Evolutionary conservation across 1,140 invertebrate genomes (phyloP).

Genomic region (Zaprionus ghesquierei): DNA sequence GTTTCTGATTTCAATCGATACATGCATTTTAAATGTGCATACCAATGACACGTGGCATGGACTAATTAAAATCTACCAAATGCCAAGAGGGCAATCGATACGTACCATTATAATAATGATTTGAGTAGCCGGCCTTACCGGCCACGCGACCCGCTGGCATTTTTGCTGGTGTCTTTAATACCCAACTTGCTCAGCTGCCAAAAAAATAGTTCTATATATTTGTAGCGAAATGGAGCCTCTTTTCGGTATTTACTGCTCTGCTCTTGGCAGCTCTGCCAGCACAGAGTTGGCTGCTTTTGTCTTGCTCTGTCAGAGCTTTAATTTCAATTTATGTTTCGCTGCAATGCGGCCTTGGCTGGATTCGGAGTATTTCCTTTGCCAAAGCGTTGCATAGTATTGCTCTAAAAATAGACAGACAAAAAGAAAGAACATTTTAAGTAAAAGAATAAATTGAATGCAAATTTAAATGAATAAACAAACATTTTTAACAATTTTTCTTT

Average conservation of each 20-base stretch:
- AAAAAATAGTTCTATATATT: background rate
- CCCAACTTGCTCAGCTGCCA: background rate
- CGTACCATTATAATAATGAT: conserved; percentile 87
- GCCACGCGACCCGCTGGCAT: conserved; percentile 86
- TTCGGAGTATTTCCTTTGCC: background rate
- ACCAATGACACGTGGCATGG: background rate
- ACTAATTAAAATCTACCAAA: conserved; percentile 1
- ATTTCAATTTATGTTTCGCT: conserved; percentile 49
- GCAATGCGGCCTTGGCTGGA: conserved; percentile 32
- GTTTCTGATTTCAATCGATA: conserved; percentile 2
- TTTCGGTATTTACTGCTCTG: too few relatives aligned
- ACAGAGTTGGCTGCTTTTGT: conserved; percentile 23
- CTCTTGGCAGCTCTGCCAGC: conserved; percentile 34
- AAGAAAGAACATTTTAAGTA: background rate
- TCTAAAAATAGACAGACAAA: background rate
- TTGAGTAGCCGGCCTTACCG: conserved; percentile 88
- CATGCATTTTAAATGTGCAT: background rate
- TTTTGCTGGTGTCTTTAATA: conserved; percentile 29
- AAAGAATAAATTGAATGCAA: too few relatives aligned
- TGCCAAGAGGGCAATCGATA: background rate
- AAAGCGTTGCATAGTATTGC: background rate
- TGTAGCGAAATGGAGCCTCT: too few relatives aligned
- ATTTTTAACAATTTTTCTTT: background rate
- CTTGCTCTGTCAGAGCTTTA: conserved; percentile 25
- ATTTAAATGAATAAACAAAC: too few relatives aligned